A percentile compares a stretch with the other conserved stretches of the same genome.
Conservation (phyloP, 2,888 invertebrate genomes). For the Hypomecis punctinalis region DNA sequence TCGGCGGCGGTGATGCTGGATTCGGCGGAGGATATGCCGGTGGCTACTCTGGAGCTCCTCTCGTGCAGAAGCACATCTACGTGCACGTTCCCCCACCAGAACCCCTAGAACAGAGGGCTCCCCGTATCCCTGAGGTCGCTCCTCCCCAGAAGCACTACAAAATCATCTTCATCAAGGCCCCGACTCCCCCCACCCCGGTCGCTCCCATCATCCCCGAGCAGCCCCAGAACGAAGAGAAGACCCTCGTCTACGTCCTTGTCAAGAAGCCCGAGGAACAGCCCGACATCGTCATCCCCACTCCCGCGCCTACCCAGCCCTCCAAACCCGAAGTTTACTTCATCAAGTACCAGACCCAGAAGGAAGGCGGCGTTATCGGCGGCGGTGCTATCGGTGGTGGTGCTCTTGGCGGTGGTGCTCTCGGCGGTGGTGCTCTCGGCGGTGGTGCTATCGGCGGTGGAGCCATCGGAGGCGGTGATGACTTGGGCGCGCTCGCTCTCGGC, state of each 20-base stretch:
- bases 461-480: conserved; percentile 61
- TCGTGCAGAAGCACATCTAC: conserved; percentile 94
- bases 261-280: conserved; percentile 95
- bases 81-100: conserved; percentile 96
- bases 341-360: conserved; percentile 90
- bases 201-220: conserved; percentile 92
- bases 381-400: conserved; percentile 66
- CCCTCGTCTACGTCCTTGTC: conserved; percentile 94
- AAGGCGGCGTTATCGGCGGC: conserved; percentile 67
- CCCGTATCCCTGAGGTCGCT: conserved; percentile 87
- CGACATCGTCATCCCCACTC: conserved; percentile 91
- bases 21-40: conserved; percentile 75
- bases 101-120: conserved; percentile 89
- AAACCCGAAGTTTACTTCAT: conserved; percentile 97
- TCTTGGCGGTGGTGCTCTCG: conserved; percentile 61
- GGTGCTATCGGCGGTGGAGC: conserved; percentile 59
- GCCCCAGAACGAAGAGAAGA: conserved; percentile 94
- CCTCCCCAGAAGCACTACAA: conserved; percentile 95
- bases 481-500: conserved; percentile 59
- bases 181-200: conserved; percentile 92
- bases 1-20: conserved; percentile 69
- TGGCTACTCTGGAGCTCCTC: conserved; percentile 83
- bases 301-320: conserved; percentile 92
- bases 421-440: conserved; percentile 60
- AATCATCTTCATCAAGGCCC: conserved; percentile 97